Base-by-base conservation (phyloP, 1,140 invertebrate genomes). In the Drosophila funebris region DNA sequence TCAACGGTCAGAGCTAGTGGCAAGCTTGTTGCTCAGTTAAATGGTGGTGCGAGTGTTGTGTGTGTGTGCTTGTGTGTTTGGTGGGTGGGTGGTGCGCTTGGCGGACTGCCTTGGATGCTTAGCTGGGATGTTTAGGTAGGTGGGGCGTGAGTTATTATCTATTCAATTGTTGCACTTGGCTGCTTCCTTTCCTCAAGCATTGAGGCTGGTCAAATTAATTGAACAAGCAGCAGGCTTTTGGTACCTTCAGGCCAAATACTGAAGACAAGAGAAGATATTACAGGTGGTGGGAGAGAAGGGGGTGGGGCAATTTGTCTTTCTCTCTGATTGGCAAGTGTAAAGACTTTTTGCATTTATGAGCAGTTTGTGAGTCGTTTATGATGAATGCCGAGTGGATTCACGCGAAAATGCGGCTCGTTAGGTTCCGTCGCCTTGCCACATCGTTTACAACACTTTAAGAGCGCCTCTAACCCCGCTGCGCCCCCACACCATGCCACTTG, bases 111-210 rank as follows among this genome's bases (percentile, higher is more conserved):
- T 27, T 22, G n/a, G 46, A n/a, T 61, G 58, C 41, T 48, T 57
- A 36, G 50, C 36, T 68, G n/a, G n/a, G n/a, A n/a, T 29, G 44
- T 62, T 73, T 31, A 63, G 72, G 78, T 89, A 71, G 89, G 89
- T 83, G 89, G 89, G 78, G 81, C 90, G 81, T 90, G 90, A 90
- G 80, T 90, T 90, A 90, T 90, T 90, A 90, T 90, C 90, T 90
- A 90, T 90, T 90, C 90, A 90, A 90, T 90, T 90, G 90, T 87
- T 88, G 79, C 81, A 87, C 74, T 90, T 90, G 71, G 67, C 67
- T 85, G 85, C 75, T 90, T 90, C 78, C 75, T 78, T 72, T 58
- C 81, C 76, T 69, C 67, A 37, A 63, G 77, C 57, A 22, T 58
- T 61, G 71, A 62, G 77, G 70, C 60, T 78, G 73, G 69, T 18